Evolutionary conservation across 1,140 invertebrate genomes (phyloP).

Genomic region (Ylistrum balloti): DNA sequence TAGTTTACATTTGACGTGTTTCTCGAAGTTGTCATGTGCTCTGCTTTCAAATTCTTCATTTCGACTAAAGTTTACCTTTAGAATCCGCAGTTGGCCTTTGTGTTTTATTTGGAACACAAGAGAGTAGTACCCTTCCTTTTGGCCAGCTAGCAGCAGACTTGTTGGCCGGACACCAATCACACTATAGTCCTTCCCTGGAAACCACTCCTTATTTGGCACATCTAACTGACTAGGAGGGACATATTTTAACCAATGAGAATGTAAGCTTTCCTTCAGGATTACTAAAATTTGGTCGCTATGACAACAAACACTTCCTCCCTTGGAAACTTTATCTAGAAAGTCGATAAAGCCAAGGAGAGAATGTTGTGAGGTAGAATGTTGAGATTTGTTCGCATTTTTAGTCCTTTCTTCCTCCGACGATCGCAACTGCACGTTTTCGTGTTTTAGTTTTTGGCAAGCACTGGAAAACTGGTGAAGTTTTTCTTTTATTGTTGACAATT

Average conservation of each 20-base stretch:
- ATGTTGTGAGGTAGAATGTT: conserved; percentile 34
- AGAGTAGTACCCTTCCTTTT: conserved; percentile 62
- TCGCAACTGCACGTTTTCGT: not conserved
- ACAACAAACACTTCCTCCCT: not conserved
- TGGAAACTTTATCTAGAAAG: not conserved
- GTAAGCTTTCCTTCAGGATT: conserved; percentile 45
- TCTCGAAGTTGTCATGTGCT: no score
- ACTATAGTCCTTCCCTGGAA: conserved; percentile 60
- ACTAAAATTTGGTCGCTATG: conserved; percentile 36
- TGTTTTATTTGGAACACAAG: conserved; percentile 67
- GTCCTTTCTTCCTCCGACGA: conserved; percentile 41
- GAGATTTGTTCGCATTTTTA: not conserved
- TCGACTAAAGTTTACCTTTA: no score
- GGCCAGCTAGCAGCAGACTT: conserved; percentile 56
- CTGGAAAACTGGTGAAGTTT: not conserved
- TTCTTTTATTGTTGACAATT: not conserved
- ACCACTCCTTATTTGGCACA: conserved; percentile 65
- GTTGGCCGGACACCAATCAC: conserved; percentile 61
- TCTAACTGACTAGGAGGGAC: conserved; percentile 53
- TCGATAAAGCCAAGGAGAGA: conserved; percentile 37
- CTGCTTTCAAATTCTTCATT: no score
- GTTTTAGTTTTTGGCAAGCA: conserved; percentile 22
- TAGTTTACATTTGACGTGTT: no score
- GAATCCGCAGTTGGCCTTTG: conserved; percentile 56
- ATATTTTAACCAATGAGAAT: conserved; percentile 36